These are phyloP conservation scores for Gouania willdenowi DNA, from an alignment of 2,797 vertebrate genomes.

Conservation along the genomic window DNA sequence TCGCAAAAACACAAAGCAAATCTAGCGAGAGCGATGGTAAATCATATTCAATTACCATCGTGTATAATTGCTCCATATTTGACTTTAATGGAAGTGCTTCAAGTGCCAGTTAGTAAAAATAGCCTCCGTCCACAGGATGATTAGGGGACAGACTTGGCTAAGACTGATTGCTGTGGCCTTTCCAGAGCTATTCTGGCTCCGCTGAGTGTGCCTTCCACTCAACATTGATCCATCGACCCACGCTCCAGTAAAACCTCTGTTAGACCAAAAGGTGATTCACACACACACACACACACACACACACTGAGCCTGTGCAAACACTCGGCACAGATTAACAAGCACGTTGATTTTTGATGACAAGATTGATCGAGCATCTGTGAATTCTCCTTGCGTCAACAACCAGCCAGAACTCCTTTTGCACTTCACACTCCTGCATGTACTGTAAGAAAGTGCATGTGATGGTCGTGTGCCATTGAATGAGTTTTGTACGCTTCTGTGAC, in stretches of 20 bases:
- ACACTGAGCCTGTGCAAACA: not conserved
- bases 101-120: constrained; percentile 47
- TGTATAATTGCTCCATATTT: constrained; percentile 42
- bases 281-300: constrained; percentile 2
- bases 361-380: constrained; percentile 54
- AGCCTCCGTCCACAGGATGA: constrained; percentile 46
- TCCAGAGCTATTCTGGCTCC: constrained; percentile 66
- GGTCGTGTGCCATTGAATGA: constrained; percentile 16
- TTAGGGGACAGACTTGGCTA: constrained; percentile 51
- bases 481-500: constrained; percentile 37
- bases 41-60: constrained; percentile 38
- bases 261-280: constrained; percentile 61
- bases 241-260: constrained; percentile 63
- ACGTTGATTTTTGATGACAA: constrained; percentile 69
- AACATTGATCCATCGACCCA: constrained; percentile 68
- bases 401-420: too few species aligned
- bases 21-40: constrained; percentile 1
- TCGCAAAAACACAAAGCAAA: not conserved
- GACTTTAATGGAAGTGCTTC: constrained; percentile 35
- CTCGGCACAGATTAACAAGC: constrained; percentile 49
- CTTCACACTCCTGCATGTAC: too few species aligned
- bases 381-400: constrained; percentile 51
- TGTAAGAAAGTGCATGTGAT: not conserved
- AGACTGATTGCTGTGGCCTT: constrained; percentile 72
- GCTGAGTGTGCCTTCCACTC: constrained; percentile 70